Evolutionary conservation across 2,888 invertebrate genomes (phyloP).

Genomic region (Lacanobia oleracea): DNA sequence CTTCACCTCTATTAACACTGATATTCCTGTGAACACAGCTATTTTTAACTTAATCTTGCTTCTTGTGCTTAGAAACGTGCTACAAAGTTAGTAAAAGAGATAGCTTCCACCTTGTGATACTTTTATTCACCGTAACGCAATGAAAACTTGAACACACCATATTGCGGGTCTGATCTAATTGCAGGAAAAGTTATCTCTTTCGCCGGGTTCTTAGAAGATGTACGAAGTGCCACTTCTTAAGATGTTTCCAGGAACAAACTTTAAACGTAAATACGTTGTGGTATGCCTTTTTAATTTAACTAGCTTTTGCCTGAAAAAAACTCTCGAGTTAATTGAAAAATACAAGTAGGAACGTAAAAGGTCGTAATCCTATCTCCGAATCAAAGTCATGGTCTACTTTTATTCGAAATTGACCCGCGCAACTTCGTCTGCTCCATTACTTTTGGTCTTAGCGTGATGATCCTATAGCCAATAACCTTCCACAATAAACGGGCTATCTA

Average conservation of each 20-base stretch:
- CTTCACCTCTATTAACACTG: background rate
- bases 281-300: too few species aligned
- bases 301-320: too few species aligned
- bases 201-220: background rate
- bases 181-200: slow-evolving; percentile 36
- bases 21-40: background rate
- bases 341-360: too few species aligned
- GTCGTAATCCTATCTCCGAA: too few species aligned
- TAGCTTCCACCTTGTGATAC: slow-evolving; percentile 43
- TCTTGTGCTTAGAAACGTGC: slow-evolving; percentile 32
- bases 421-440: too few species aligned
- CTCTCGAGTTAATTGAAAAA: too few species aligned
- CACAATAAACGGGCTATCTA: too few species aligned
- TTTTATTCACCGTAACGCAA: slow-evolving; percentile 39
- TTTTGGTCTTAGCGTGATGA: too few species aligned
- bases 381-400: too few species aligned
- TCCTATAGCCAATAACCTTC: too few species aligned
- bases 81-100: slow-evolving; percentile 38
- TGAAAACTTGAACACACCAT: slow-evolving; percentile 54
- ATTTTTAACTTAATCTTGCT: slow-evolving; percentile 17
- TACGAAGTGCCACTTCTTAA: slow-evolving; percentile 3
- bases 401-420: too few species aligned
- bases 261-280: background rate
- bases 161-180: slow-evolving; percentile 48
- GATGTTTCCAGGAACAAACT: slow-evolving; percentile 1